These are phyloP conservation scores for Zygothrica quintamaculata DNA, from an alignment of 2,888 invertebrate genomes.

Conservation along the genomic window DNA sequence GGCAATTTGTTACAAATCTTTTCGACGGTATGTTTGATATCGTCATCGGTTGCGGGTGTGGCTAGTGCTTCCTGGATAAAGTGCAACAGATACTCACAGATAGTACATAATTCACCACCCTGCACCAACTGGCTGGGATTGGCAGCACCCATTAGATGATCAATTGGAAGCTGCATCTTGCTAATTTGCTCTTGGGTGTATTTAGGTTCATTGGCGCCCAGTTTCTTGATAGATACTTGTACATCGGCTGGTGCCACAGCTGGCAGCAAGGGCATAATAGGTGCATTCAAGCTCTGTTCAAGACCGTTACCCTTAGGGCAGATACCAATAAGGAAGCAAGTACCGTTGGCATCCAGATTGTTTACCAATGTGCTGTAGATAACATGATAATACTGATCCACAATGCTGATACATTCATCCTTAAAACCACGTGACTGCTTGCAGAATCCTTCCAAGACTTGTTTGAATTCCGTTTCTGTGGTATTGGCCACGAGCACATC, in stretches of 20 bases:
- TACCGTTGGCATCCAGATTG: slow-evolving; percentile 88
- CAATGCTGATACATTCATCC: slow-evolving; percentile 90
- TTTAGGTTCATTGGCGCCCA: slow-evolving; percentile 81
- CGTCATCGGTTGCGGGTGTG: slow-evolving; percentile 88
- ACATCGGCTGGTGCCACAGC: slow-evolving; percentile 84
- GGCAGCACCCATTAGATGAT: slow-evolving; percentile 84
- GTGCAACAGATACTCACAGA: slow-evolving; percentile 93
- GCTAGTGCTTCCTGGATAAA: slow-evolving; percentile 91
- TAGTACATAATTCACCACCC: slow-evolving; percentile 87
- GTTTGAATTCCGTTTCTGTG: slow-evolving; percentile 92
- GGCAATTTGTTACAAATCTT: slow-evolving; percentile 90
- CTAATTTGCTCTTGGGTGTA: slow-evolving; percentile 80
- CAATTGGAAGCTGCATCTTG: slow-evolving; percentile 86
- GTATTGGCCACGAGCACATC: slow-evolving; percentile 93
- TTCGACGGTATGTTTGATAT: slow-evolving; percentile 88
- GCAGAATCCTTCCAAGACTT: slow-evolving; percentile 91
- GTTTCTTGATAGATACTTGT: slow-evolving; percentile 76
- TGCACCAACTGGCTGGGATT: slow-evolving; percentile 75
- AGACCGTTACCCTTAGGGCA: slow-evolving; percentile 78
- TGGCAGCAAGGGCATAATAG: slow-evolving; percentile 88
- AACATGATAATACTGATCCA: slow-evolving; percentile 90
- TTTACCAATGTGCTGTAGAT: slow-evolving; percentile 90
- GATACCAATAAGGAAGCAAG: slow-evolving; percentile 88
- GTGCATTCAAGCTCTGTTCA: slow-evolving; percentile 58
- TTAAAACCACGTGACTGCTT: slow-evolving; percentile 91